Evolutionary conservation across 2,113 vertebrate genomes (phyloP).

Genomic region (Coturnix japonica): DNA sequence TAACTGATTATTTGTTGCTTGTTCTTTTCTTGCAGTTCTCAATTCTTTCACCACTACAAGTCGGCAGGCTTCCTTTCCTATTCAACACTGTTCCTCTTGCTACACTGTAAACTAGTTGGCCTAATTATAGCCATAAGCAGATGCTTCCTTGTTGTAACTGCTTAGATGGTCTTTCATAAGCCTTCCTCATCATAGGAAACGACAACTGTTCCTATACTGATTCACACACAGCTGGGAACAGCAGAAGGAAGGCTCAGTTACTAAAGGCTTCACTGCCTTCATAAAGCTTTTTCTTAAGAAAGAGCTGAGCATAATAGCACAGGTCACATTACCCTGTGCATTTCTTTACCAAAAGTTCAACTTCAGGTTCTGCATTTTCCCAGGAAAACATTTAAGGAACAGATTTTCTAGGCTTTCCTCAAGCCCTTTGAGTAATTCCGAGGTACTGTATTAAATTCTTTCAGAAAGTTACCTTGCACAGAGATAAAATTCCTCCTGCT

Average conservation of each 20-base stretch:
- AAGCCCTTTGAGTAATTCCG: background rate
- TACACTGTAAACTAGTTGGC: background rate
- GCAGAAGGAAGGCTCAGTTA: background rate
- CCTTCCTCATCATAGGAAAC: conserved; percentile 7
- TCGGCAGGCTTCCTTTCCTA: conserved; percentile 36
- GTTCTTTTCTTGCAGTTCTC: conserved; percentile 23
- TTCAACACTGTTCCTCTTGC: background rate
- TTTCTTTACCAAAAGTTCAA: background rate
- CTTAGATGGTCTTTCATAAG: background rate
- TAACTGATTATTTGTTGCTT: background rate
- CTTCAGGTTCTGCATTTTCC: background rate
- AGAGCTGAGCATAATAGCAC: background rate
- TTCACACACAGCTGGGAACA: background rate
- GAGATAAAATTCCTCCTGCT: background rate
- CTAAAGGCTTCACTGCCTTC: background rate
- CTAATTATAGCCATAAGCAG: conserved; percentile 59
- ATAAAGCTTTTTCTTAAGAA: background rate
- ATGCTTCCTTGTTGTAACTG: conserved; percentile 61
- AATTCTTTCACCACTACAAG: conserved; percentile 2
- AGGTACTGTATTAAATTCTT: background rate
- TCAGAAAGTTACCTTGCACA: background rate
- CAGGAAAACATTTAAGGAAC: background rate
- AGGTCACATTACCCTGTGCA: background rate
- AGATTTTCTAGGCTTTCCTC: background rate
- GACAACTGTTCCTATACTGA: background rate